Base-by-base conservation (phyloP, 2,113 vertebrate genomes). In the Actenoides lindsayi region DNA sequence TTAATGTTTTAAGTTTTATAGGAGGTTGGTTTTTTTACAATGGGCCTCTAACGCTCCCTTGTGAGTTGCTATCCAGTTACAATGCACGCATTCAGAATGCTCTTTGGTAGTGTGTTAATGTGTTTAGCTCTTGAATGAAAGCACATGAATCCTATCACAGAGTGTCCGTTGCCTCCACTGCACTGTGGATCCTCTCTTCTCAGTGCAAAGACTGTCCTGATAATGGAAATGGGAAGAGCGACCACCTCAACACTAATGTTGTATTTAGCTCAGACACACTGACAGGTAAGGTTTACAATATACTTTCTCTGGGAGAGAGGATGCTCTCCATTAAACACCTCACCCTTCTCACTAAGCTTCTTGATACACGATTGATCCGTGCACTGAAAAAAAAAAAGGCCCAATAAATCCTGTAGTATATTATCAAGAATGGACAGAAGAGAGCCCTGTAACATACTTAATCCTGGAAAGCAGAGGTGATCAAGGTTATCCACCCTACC, bases 291-390 rank as follows among this genome's bases (percentile, higher is more conserved):
- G 59, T 5, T 28, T 81, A 33, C 30, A 46, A 16, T 68, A 83
- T 77, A 65, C 79, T 91, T 76, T 89, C 67, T 82, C 46, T 89
- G 95, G 51, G 59, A 93, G 69, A 95, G 89, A 87, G 65, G 54
- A 77, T 59, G 10, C 89, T 42, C 88, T 90, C 75, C 94, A 94
- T 94, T 71, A 84, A 91, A 96, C 94, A 96, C 78, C 84, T 93
- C 83, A 76, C 80, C 82, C 90, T 95, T 93, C 77, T 94, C 74
- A 87, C 89, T 89, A 59, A 92, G 78, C 63, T 92, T 86, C 64
- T 64, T 90, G 83, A 56, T 81, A 87, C 6, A 1, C 78, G 37
- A 78, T 89, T 89, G 87, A 71, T 83, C 77, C 73, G 33, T 89
- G 83, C 83, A 95, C 86, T 1, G 1, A 63, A 39, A 15, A 25